Evolutionary conservation across 2,113 vertebrate genomes (phyloP), one percentile per base, ranked within the genome.

Genomic region (Apaloderma vittatum): DNA sequence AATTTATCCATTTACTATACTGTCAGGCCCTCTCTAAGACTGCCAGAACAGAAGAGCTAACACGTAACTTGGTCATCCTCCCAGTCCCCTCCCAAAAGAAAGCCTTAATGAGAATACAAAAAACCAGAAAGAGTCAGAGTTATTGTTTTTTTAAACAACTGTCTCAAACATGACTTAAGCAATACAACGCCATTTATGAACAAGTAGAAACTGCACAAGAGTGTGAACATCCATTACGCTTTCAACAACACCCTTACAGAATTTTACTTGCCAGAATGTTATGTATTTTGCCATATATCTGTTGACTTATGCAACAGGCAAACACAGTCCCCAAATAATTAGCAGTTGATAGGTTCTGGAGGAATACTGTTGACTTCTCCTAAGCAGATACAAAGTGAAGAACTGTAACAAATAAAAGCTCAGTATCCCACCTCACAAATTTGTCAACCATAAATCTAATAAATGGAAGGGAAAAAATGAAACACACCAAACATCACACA

Each of bases 41-140:
- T 45, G 18, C 30, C 48, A 48, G 49, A 84, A 32, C 5, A 8
- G n/a, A 51, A 34, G 20, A 15, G 17, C n/a, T 49, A 57, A 48
- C 19, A 21, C 0, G 1, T 16, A 59, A n/a, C 24, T 74, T 21
- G 26, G 21, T 27, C 1, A 2, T n/a, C 9, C 18, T 11, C 19
- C 6, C 12, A 46, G 1, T 13, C 10, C 19, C 7, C 21, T 65
- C 23, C 17, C 11, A 70, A 43, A 43, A 87, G 21, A 48, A 80
- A 45, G 15, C 40, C 24, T 19, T 63, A n/a, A 29, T 51, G 43
- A 36, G 11, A 71, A 57, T 32, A 57, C 11, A 76, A 30, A 70
- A 43, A 52, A 92, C 6, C 16, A 66, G 19, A 22, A 27, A 65
- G 30, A 4, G 8, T 27, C 37, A 29, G 8, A 34, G 36, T 54